Percentiles rank a stretch among this genome's conserved stretches.
phyloP scores from a whole-genome alignment of 2,113 vertebrate genomes.

The Amphiprion ocellaris region DNA sequence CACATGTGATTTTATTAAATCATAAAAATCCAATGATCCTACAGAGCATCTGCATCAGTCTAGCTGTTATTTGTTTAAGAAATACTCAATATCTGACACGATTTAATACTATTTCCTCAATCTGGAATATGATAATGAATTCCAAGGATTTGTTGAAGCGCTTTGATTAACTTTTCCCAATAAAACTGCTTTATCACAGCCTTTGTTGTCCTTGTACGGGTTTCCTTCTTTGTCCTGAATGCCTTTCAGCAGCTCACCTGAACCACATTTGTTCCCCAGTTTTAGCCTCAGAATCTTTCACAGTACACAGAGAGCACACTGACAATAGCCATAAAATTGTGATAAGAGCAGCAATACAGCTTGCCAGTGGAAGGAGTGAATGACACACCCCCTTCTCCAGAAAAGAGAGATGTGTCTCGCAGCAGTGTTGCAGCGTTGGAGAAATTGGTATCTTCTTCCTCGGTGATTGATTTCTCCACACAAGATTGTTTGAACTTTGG shows the following conservation, averaged over 20 bases:
- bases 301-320: not conserved
- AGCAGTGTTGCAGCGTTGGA: not conserved
- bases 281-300: not conserved
- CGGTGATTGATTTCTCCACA: slow-evolving; percentile 3
- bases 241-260: not conserved
- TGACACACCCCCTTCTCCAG: not conserved
- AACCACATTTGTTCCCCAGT: not conserved
- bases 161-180: slow-evolving; percentile 18
- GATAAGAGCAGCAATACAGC: not conserved
- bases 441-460: not conserved
- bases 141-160: not conserved
- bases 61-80: too few species aligned
- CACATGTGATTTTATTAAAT: too few species aligned
- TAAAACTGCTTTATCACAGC: too few species aligned
- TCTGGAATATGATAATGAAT: not conserved
- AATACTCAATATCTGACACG: too few species aligned
- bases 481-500: not conserved
- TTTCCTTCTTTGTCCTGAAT: slow-evolving; percentile 10
- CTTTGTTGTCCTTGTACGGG: too few species aligned
- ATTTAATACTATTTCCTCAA: not conserved
- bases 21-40: too few species aligned
- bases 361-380: not conserved
- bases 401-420: not conserved
- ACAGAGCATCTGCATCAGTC: too few species aligned
- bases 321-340: not conserved